A percentile compares a stretch with the other conserved stretches of the same genome.
Conservation (phyloP, 2,888 invertebrate genomes). For the Neoaliturus tenellus region DNA sequence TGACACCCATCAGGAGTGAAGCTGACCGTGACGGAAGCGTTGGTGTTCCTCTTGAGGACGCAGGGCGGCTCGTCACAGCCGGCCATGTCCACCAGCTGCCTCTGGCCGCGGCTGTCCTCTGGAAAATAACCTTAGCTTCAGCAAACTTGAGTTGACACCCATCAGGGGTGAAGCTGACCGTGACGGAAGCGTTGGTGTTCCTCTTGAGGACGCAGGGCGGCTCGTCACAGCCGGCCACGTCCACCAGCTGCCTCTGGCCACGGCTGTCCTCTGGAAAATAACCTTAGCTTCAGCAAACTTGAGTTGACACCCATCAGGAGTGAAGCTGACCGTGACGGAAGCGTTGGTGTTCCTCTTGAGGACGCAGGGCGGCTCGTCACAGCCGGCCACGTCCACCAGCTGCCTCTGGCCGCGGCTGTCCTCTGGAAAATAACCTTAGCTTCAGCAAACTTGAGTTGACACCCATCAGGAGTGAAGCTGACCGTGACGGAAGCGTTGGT, state of each 20-base stretch:
- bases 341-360: constrained; percentile 78
- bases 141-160: too few relatives aligned
- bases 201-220: constrained; percentile 81
- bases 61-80: constrained; percentile 81
- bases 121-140: neutral
- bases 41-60: constrained; percentile 78
- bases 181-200: constrained; percentile 75
- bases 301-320: constrained; percentile 77
- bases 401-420: neutral
- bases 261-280: neutral
- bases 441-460: too few relatives aligned
- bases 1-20: constrained; percentile 78
- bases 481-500: constrained; percentile 76
- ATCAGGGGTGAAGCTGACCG: constrained; percentile 79
- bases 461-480: constrained; percentile 77
- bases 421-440: neutral
- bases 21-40: constrained; percentile 75
- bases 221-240: constrained; percentile 78
- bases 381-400: constrained; percentile 74
- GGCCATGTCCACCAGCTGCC: constrained; percentile 70
- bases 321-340: constrained; percentile 77
- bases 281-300: too few relatives aligned
- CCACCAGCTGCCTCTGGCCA: neutral
- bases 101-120: neutral
- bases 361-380: constrained; percentile 80